A percentile compares a stretch with the other conserved stretches of the same genome.
Evolutionary conservation across 2,888 invertebrate genomes (phyloP).

Genomic region (Dryocosmus kuriphilus): DNA sequence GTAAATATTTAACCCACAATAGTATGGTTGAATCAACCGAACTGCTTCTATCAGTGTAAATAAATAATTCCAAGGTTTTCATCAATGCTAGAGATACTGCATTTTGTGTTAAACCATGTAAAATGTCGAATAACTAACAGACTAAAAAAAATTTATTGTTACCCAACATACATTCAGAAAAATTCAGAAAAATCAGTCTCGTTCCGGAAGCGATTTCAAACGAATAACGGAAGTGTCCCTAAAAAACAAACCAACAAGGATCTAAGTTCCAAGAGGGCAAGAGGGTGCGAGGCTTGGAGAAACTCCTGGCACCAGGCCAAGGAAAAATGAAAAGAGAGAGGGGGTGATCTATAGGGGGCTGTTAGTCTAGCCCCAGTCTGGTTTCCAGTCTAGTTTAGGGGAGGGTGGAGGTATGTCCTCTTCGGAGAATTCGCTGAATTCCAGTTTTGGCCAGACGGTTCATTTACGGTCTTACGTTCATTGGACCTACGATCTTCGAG

Average conservation of each 20-base stretch:
- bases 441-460: background rate
- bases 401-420: background rate
- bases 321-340: slow-evolving; percentile 8
- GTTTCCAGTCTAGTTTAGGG: background rate
- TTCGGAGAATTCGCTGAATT: background rate
- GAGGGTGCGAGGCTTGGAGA: background rate
- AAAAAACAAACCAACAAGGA: background rate
- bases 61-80: too few species aligned
- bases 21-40: too few species aligned
- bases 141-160: too few species aligned
- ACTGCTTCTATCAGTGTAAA: too few species aligned
- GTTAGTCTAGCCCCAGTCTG: slow-evolving; percentile 22
- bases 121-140: too few species aligned
- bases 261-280: background rate
- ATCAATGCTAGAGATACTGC: too few species aligned
- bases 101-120: too few species aligned
- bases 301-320: slow-evolving; percentile 10
- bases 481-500: slow-evolving; percentile 11
- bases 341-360: slow-evolving; percentile 33
- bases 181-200: too few species aligned
- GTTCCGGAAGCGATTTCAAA: too few species aligned
- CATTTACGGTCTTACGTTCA: background rate
- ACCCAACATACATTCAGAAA: too few species aligned
- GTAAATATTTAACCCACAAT: too few species aligned
- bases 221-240: too few species aligned